Evolutionary conservation across 2,888 invertebrate genomes (phyloP).

Genomic region (Craniophora ligustri): DNA sequence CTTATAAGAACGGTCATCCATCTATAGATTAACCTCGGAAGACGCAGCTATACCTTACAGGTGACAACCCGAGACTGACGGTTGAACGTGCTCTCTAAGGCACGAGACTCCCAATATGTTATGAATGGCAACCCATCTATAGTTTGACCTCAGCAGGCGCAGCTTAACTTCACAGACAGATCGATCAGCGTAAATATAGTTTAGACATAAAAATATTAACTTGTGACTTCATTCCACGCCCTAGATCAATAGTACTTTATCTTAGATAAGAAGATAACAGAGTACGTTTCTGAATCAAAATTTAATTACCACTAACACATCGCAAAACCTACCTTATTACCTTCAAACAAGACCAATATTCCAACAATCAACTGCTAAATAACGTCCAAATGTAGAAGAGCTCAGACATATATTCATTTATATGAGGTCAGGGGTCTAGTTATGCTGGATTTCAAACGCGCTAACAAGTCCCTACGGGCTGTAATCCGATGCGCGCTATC

Average conservation of each 20-base stretch:
- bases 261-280: slow-evolving; percentile 50
- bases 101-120: too few species aligned
- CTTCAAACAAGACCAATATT: neutral
- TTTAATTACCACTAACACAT: slow-evolving; percentile 36
- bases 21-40: too few species aligned
- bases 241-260: slow-evolving; percentile 55
- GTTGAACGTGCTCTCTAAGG: too few species aligned
- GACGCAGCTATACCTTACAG: too few species aligned
- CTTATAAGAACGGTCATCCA: too few species aligned
- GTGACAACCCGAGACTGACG: too few species aligned
- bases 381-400: slow-evolving; percentile 9
- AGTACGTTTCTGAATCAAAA: slow-evolving; percentile 29
- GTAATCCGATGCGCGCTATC: slow-evolving; percentile 78
- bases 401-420: neutral
- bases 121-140: too few species aligned
- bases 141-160: too few species aligned
- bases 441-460: slow-evolving; percentile 33
- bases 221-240: slow-evolving; percentile 22
- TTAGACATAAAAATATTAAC: too few species aligned
- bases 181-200: too few species aligned
- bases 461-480: slow-evolving; percentile 70
- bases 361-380: neutral
- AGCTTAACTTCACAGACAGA: too few species aligned
- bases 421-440: slow-evolving; percentile 25
- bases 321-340: slow-evolving; percentile 10